Evolutionary conservation across 2,888 invertebrate species (phyloP), one percentile per base, ranked within the genome.

Genomic region (Horisme vitalbata): DNA sequence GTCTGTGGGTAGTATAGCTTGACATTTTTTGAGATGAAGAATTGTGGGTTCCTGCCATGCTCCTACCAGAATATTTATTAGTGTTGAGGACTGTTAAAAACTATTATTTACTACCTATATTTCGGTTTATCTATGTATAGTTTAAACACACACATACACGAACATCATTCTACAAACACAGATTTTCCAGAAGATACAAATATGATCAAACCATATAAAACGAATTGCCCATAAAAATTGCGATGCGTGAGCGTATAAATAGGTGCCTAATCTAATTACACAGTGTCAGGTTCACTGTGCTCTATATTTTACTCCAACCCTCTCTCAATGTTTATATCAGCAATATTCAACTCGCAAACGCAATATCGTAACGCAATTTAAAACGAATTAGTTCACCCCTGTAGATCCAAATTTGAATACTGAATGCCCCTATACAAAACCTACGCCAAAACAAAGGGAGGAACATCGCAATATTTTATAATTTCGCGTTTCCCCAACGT

Each of bases 281-380:
- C 38, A 50, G 55, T 50, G 57, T n/a, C n/a, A n/a, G n/a, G 69
- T 67, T 62, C 65, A 61, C 70, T 71, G 65, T 65, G 68, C 68
- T 54, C 71, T 64, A 79, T 80, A 79, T 76, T 75, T 79, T 73
- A 77, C 74, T 67, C 66, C 68, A 82, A 78, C 83, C 85, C 84
- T 82, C 83, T 83, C 76, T 61, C 63, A 59, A 59, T 77, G 78
- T 85, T 82, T 83, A 83, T 83, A 73, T 78, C 76, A 65, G 79
- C 79, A 66, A 87, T 85, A 88, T 82, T 83, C 84, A 76, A 86
- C 78, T 75, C 72, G 74, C 63, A 65, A 79, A 80, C 67, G 86
- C 77, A 89, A 88, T 89, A 89, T 86, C 83, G 83, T 86, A 87
- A 87, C 80, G 85, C 83, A 89, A 89, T 89, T 88, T 88, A 83